phyloP scores from a whole-genome alignment of 2,113 vertebrate species.

The Cricetomys ansorgei region DNA sequence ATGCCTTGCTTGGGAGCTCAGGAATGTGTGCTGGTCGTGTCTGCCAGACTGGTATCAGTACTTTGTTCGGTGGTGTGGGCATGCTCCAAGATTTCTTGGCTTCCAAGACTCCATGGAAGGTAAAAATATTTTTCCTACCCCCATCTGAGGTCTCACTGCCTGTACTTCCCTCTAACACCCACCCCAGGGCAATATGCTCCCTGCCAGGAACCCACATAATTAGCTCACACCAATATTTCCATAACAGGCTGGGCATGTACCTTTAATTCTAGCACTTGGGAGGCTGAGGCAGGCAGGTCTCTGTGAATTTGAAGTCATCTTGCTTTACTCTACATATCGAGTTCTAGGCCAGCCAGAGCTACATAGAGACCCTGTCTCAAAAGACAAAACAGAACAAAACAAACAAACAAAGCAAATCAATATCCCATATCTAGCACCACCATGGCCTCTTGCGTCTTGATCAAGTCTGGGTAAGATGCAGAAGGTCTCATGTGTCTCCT shows the following conservation, averaged over 20 bases:
- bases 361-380: not conserved
- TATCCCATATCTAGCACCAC: not conserved
- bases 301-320: not conserved
- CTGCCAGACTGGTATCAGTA: not conserved
- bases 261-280: not conserved
- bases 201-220: not conserved
- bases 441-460: not conserved
- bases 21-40: not conserved
- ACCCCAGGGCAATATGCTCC: not conserved
- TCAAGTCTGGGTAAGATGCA: not conserved
- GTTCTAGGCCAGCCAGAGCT: not conserved
- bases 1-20: not conserved
- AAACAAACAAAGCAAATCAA: not conserved
- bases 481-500: not conserved
- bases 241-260: not conserved
- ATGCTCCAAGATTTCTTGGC: not conserved
- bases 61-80: not conserved
- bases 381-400: not conserved
- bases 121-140: not conserved
- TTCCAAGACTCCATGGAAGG: not conserved
- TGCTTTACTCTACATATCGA: not conserved
- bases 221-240: not conserved
- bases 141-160: not conserved
- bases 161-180: not conserved
- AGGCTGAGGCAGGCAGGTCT: not conserved